phyloP scores from a whole-genome alignment of 2,888 invertebrate species.

The Meghimatium bilineatum region DNA sequence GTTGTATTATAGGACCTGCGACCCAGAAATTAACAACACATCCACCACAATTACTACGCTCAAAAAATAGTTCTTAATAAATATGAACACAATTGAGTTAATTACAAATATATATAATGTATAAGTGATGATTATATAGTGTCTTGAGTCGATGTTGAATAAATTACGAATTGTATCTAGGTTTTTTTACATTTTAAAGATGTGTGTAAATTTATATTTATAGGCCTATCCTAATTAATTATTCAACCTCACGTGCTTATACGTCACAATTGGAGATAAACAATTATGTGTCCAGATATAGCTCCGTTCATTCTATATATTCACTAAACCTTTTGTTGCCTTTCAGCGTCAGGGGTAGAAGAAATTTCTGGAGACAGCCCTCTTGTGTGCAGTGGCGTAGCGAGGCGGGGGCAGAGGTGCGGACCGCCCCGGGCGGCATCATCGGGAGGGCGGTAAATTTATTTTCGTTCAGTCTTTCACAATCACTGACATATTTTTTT shows the following conservation, averaged over 20 bases:
- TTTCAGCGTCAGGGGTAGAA: too few relatives aligned
- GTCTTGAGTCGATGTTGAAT: not conserved
- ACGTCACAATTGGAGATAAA: slow-evolving; percentile 26
- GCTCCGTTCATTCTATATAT: too few relatives aligned
- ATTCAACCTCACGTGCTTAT: slow-evolving; percentile 28
- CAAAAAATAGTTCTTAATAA: not conserved
- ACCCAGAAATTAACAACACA: not conserved
- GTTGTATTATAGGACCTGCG: not conserved
- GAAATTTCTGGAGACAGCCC: too few relatives aligned
- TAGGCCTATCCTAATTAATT: not conserved
- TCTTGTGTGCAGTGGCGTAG: too few relatives aligned
- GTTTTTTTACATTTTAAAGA: not conserved
- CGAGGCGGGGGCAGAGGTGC: too few relatives aligned
- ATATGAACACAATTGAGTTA: not conserved
- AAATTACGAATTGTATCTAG: not conserved
- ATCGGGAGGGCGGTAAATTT: too few relatives aligned
- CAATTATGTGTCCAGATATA: slow-evolving; percentile 1
- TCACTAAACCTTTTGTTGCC: too few relatives aligned
- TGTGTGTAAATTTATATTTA: not conserved
- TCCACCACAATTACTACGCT: not conserved
- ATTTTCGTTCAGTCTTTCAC: too few relatives aligned
- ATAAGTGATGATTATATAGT: not conserved
- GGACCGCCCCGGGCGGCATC: too few relatives aligned
- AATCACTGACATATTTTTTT: too few relatives aligned
- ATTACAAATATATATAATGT: not conserved